A percentile compares a stretch with the other conserved stretches of the same genome.
These are phyloP conservation scores for Dasyprocta punctata DNA, from an alignment of 2,113 vertebrate species.

Conservation along the genomic window DNA sequence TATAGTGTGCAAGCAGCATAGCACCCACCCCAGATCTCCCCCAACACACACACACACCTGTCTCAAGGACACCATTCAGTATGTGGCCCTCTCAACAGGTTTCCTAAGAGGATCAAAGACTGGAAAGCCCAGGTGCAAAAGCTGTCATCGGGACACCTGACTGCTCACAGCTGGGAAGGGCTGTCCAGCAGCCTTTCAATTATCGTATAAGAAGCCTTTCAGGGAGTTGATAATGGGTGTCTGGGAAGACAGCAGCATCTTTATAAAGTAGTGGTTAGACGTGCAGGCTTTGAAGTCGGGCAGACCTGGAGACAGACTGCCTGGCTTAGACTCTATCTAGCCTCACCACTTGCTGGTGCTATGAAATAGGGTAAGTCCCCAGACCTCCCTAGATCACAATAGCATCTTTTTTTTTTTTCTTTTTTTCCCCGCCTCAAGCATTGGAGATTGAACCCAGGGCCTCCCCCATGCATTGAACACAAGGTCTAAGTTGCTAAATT, in stretches of 20 bases:
- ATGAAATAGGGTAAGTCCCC: not conserved
- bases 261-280: constrained; percentile 44
- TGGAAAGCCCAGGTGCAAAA: not conserved
- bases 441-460: not conserved
- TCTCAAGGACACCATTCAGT: not conserved
- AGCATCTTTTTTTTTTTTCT: not conserved
- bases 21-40: no score
- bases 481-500: not conserved
- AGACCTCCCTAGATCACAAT: not conserved
- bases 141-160: not conserved
- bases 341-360: not conserved
- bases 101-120: constrained; percentile 26
- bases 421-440: not conserved
- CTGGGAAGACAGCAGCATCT: not conserved
- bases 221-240: constrained; percentile 16
- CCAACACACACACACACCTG: not conserved
- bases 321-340: not conserved
- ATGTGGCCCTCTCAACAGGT: not conserved
- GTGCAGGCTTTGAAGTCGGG: constrained; percentile 58
- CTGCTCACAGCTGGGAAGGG: not conserved
- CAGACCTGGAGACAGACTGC: constrained; percentile 27
- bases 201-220: not conserved
- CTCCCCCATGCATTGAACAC: no score
- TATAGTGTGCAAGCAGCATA: rapidly evolving
- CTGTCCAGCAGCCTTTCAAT: constrained; percentile 51